Evolutionary conservation across 2,888 invertebrate genomes (phyloP).

Genomic region (Drosophila pegasa): DNA sequence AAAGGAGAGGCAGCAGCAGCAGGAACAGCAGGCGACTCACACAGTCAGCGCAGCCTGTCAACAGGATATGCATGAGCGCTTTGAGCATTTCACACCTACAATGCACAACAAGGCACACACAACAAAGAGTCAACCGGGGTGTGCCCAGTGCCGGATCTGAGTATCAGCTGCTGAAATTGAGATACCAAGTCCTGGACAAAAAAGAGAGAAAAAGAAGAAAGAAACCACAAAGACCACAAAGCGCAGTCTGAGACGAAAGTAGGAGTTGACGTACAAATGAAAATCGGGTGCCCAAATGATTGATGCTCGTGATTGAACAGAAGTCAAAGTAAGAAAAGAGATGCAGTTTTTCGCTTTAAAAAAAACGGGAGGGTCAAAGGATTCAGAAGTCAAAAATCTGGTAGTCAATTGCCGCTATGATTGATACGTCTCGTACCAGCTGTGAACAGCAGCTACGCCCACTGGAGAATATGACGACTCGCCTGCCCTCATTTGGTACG

Average conservation of each 20-base stretch:
- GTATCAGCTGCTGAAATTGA: constrained; percentile 75
- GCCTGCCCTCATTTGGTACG: constrained; percentile 64
- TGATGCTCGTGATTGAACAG: constrained; percentile 73
- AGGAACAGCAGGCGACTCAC: constrained; percentile 51
- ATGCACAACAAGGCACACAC: constrained; percentile 35
- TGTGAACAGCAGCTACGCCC: constrained; percentile 74
- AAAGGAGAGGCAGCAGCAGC: constrained; percentile 35
- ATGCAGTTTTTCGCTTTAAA: constrained; percentile 56
- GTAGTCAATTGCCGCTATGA: constrained; percentile 68
- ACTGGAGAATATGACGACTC: constrained; percentile 8
- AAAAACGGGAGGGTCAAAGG: constrained; percentile 35
- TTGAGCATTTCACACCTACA: constrained; percentile 82
- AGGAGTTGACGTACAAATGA: constrained; percentile 73
- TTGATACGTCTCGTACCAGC: constrained; percentile 60
- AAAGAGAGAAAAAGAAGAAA: constrained; percentile 8
- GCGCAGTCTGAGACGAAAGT: constrained; percentile 47
- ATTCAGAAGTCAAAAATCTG: constrained; percentile 49
- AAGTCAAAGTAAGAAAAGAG: constrained; percentile 62
- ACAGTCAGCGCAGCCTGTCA: constrained; percentile 63
- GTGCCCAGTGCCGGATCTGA: constrained; percentile 47
- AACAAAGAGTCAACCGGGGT: constrained; percentile 42
- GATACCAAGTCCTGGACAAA: constrained; percentile 41
- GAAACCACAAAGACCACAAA: constrained; percentile 65
- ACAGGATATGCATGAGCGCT: constrained; percentile 82
- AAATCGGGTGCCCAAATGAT: constrained; percentile 59